Base-by-base conservation (phyloP, 1,140 invertebrate genomes). In the Drosophila malerkotliana region DNA sequence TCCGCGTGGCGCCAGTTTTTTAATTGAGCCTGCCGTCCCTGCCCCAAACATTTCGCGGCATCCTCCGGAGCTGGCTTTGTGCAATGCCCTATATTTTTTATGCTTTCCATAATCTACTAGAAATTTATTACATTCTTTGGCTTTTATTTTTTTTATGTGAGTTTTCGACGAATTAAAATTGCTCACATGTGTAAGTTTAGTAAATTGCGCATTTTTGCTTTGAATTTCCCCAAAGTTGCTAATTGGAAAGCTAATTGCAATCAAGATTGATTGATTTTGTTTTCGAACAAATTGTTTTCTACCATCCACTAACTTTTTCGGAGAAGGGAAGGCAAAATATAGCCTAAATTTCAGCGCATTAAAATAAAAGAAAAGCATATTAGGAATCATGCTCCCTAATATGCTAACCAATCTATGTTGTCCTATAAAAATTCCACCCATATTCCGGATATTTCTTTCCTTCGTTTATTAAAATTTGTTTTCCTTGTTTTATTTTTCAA, bases 51-150 rank as follows among this genome's bases (percentile, higher is more conserved):
- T 34, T 53, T 52, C 18, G 18, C 18, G 48, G 14, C 28, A 15
- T 15, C 63, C 44, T 18, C 73, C 55, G 68, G 47, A 52, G 53
- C 52, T 68, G 45, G 52, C 68, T 80, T 77, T 77, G 67, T 76
- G 58, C 49, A 39, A n/a, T 44, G 34, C 41, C 28, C 47, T 21
- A 47, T 26, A 15, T 21, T 47, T 54, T 62, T 21, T 41, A 41
- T 1, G 18, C 3, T 41, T 67, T 87, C 64, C 61, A 72, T 87
- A 77, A 78, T 85, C 74, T 78, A 59, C 78, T 64, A 78, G 53
- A 78, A 82, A 87, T 85, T 87, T 87, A 87, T 87, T 75, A 72
- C 78, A 60, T 66, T 51, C 37, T 72, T 55, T 61, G 30, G 41
- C 15, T 62, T 82, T 51, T 62, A 69, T 61, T 79, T 41, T 55